These are phyloP conservation scores for Agonopterix heracliana DNA, from an alignment of 2,888 invertebrate genomes.

Conservation along the genomic window DNA sequence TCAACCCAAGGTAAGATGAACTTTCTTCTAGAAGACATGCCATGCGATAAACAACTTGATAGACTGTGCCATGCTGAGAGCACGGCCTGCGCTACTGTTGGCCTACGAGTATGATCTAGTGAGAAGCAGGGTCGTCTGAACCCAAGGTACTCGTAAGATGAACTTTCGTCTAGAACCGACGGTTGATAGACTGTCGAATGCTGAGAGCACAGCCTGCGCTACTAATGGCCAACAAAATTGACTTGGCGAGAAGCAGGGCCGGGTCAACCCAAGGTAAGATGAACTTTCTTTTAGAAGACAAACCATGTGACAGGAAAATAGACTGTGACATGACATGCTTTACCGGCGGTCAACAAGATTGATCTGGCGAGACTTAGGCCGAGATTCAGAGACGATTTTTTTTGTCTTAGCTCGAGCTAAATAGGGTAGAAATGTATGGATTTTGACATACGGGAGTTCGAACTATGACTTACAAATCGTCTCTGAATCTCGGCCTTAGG, in stretches of 20 bases:
- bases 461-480: no score
- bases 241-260: conserved; percentile 91
- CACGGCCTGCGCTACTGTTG: conserved; percentile 89
- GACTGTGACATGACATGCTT: conserved; percentile 89
- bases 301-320: conserved; percentile 85
- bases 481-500: no score
- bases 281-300: conserved; percentile 85
- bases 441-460: no score
- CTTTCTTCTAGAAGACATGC: conserved; percentile 90
- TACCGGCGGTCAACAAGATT: no score
- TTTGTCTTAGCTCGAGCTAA: no score
- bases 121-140: conserved; percentile 89
- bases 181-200: conserved; percentile 85
- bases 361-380: no score
- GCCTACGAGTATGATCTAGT: conserved; percentile 97
- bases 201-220: conserved; percentile 86
- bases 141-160: conserved; percentile 87
- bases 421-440: no score
- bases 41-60: no score
- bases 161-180: conserved; percentile 87
- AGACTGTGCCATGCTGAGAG: conserved; percentile 85
- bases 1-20: conserved; percentile 87
- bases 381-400: no score
- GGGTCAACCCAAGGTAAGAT: conserved; percentile 90
- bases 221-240: conserved; percentile 95